These are phyloP conservation scores for Lordiphosa andalusiaca DNA, from an alignment of 2,888 invertebrate species.

Conservation along the genomic window DNA sequence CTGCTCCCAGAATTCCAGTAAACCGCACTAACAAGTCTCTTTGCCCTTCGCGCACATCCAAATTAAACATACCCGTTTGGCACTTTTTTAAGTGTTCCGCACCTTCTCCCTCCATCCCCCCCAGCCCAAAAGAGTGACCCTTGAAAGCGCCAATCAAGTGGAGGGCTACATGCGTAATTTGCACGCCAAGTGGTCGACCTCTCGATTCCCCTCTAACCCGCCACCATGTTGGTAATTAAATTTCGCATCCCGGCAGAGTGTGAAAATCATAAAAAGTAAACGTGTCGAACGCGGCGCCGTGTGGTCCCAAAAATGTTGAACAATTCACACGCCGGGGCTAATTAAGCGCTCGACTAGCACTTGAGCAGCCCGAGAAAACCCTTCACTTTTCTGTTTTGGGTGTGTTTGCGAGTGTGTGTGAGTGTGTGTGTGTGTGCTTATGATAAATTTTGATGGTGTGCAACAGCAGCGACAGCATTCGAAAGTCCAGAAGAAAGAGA, in stretches of 20 bases:
- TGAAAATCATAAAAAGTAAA: slow-evolving; percentile 69
- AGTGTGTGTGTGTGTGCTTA: slow-evolving; percentile 61
- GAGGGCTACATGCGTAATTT: slow-evolving; percentile 69
- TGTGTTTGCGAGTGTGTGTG: slow-evolving; percentile 22
- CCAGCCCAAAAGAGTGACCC: slow-evolving; percentile 43
- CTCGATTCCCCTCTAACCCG: background rate
- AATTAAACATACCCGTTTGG: background rate
- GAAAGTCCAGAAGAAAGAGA: background rate
- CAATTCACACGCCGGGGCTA: slow-evolving; percentile 69
- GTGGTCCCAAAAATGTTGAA: slow-evolving; percentile 68
- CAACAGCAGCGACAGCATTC: slow-evolving; percentile 29
- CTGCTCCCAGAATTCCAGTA: too few relatives aligned
- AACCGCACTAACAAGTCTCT: background rate
- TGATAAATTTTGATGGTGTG: slow-evolving; percentile 67
- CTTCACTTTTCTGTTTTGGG: slow-evolving; percentile 1
- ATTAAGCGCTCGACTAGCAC: slow-evolving; percentile 64
- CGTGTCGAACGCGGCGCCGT: slow-evolving; percentile 52
- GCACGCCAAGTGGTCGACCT: slow-evolving; percentile 58
- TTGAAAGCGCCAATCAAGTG: slow-evolving; percentile 71
- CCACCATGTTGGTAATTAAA: slow-evolving; percentile 57
- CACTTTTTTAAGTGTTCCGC: slow-evolving; percentile 16
- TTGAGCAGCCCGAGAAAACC: slow-evolving; percentile 34
- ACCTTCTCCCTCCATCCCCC: too few relatives aligned
- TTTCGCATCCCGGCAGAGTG: slow-evolving; percentile 62
- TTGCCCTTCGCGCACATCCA: background rate